Evolutionary conservation across 2,113 vertebrate species (phyloP), one percentile per base, ranked within the genome.

Genomic region (Hepsetus odoe): DNA sequence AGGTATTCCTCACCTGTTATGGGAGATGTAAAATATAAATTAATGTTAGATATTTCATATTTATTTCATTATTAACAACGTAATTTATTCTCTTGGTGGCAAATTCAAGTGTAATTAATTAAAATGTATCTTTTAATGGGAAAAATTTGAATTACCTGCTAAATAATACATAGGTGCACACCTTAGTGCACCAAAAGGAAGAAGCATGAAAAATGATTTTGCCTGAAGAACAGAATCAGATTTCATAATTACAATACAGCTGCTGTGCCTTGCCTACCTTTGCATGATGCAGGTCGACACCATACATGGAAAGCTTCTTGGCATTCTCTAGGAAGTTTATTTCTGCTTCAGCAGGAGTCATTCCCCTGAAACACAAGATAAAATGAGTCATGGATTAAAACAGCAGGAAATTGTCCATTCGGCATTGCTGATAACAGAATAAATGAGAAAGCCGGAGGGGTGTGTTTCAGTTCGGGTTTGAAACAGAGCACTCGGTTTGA

Each of bases 281-380:
- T 74, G 98, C 97, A 0, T 99, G 97, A 86, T 99, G 98, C 62
- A 99, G 93, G 88, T 99, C 98, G 22, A 99, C 98, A 24, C 98
- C 98, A 0, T 99, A 99, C 98, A 99, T 99, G 77, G 98, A 99
- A 51, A 99, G 92, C 88, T 99, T 99, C 95, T 99, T 99, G 20
- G 98, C 98, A 0, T 99, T 99, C 89, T 99, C 98, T 80, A 99
- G 91, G 84, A 99, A 99, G 86, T 99, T 98, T 76, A 99, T 95
- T 91, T 99, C 98, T 0, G 98, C 97, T 86, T 99, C 97, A 58
- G 97, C 97, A 0, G 98, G 97, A 33, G 94, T 98, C 96, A 98
- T 97, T 81, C 96, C 96, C 90, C 97, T 98, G 87, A 75, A 74
- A 77, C 76, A 89, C 24, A 69, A 77, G 4, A 83, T 76, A 16